These are phyloP conservation scores for Peromyscus nudipes DNA, from an alignment of 2,797 vertebrate species.

Conservation along the genomic window DNA sequence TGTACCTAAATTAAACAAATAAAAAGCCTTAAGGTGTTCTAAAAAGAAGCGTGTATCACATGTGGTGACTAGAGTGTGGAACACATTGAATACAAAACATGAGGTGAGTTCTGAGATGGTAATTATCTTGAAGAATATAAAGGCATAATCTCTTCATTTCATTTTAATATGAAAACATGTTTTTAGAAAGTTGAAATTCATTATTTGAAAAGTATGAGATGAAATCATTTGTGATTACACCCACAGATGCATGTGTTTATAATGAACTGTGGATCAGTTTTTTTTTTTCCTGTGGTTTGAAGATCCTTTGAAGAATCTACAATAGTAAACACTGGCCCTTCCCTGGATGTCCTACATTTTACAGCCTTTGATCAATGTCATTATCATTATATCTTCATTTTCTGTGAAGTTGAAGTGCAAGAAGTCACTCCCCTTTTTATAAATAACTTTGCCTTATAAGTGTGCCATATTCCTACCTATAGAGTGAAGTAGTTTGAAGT, in stretches of 20 bases:
- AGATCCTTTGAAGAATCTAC: not conserved
- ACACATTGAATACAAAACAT: not conserved
- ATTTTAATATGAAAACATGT: not conserved
- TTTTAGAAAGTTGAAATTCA: slow-evolving; percentile 34
- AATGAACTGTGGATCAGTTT: slow-evolving; percentile 55
- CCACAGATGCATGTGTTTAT: not conserved
- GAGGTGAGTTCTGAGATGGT: not conserved
- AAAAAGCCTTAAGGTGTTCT: not conserved
- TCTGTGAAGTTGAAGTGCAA: not conserved
- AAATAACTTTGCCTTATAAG: not conserved
- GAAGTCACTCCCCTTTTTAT: not conserved
- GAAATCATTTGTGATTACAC: not conserved
- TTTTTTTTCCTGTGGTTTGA: not conserved
- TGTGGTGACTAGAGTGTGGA: not conserved
- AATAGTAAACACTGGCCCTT: not conserved
- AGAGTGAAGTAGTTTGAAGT: not conserved
- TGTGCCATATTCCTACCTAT: not conserved
- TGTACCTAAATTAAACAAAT: not conserved
- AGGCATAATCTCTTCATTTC: not conserved
- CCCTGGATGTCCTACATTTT: not conserved
- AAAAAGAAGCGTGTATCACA: not conserved
- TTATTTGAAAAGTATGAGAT: slow-evolving; percentile 45
- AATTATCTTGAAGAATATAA: slow-evolving; percentile 21
- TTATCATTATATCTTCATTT: not conserved
- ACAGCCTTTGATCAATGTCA: not conserved